phyloP scores from a whole-genome alignment of 2,888 invertebrate genomes.

The Notodonta dromedarius region DNA sequence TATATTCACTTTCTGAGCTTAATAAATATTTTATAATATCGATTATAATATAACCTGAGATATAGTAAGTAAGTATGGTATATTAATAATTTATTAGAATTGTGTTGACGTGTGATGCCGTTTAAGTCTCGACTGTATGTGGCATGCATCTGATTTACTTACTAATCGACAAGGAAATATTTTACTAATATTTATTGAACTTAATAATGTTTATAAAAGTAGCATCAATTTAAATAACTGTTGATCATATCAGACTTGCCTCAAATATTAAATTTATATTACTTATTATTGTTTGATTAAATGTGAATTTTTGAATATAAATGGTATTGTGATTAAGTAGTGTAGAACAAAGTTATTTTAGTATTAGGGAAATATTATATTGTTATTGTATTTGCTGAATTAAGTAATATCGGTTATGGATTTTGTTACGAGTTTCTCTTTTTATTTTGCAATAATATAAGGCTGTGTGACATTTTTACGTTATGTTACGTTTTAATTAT shows the following conservation, averaged over 20 bases:
- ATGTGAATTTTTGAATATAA: neutral
- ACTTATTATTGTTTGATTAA: neutral
- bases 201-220: neutral
- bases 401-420: neutral
- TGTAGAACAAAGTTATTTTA: neutral
- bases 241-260: constrained; percentile 39
- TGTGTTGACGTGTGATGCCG: neutral
- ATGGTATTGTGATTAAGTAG: neutral
- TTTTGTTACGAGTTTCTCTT: neutral
- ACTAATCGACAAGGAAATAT: neutral
- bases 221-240: constrained; percentile 1
- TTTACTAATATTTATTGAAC: neutral
- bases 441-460: neutral
- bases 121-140: neutral
- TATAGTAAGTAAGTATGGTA: too few relatives aligned
- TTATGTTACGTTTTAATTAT: neutral
- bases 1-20: neutral
- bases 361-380: neutral
- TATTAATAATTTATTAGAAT: too few relatives aligned
- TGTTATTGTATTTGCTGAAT: neutral
- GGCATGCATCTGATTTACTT: neutral
- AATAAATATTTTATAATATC: neutral
- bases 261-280: constrained; percentile 12
- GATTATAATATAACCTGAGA: too few relatives aligned
- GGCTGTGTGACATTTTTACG: constrained; percentile 1